These are phyloP conservation scores for Dendroctonus valens DNA, from an alignment of 1,140 invertebrate species.

Conservation along the genomic window DNA sequence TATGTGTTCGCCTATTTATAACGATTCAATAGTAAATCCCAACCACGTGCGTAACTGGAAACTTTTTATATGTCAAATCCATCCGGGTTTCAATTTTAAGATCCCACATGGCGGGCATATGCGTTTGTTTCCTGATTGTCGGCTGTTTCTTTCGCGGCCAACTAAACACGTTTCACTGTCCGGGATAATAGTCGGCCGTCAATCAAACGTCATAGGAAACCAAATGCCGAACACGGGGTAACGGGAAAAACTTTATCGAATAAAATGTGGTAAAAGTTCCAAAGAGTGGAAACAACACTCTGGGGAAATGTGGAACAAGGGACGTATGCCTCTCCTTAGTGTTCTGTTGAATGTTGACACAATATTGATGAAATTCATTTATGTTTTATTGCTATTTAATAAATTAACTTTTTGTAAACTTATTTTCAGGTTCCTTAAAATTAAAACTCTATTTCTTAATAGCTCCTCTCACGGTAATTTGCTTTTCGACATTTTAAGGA, in stretches of 20 bases:
- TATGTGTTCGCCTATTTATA: too few species aligned
- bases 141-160: constrained; percentile 10
- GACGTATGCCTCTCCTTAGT: background rate
- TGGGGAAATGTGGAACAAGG: constrained; percentile 5
- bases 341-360: too few species aligned
- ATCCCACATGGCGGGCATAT: constrained; percentile 14
- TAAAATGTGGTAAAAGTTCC: constrained; percentile 7
- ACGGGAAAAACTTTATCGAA: constrained; percentile 8
- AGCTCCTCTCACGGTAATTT: too few species aligned
- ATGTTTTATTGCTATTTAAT: too few species aligned
- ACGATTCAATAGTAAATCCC: too few species aligned
- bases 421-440: too few species aligned
- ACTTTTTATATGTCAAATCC: background rate
- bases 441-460: too few species aligned
- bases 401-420: too few species aligned
- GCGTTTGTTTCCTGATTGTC: constrained; percentile 13
- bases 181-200: constrained; percentile 6
- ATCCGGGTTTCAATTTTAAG: background rate
- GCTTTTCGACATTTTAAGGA: too few species aligned
- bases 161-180: constrained; percentile 9
- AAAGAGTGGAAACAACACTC: constrained; percentile 3
- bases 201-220: constrained; percentile 16
- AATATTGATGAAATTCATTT: too few species aligned
- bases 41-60: too few species aligned
- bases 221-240: constrained; percentile 1